These are phyloP conservation scores for Temnothorax nylanderi DNA, from an alignment of 1,140 invertebrate genomes.

Conservation along the genomic window DNA sequence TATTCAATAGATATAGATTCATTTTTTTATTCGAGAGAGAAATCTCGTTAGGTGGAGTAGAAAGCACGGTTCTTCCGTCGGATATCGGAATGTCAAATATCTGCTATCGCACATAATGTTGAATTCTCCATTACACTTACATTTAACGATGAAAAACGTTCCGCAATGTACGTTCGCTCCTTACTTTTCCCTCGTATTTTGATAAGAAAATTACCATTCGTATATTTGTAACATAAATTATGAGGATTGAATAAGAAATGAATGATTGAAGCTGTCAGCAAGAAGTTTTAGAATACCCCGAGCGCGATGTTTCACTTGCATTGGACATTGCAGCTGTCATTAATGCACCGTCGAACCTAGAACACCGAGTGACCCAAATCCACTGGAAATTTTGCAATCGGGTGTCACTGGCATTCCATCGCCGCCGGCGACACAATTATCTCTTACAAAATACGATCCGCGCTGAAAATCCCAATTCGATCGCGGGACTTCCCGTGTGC, in stretches of 20 bases:
- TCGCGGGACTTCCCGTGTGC: slow-evolving; percentile 18
- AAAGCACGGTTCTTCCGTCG: background rate
- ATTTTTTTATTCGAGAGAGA: background rate
- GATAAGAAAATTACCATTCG: slow-evolving; percentile 6
- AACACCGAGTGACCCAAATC: slow-evolving; percentile 43
- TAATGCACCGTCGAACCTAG: slow-evolving; percentile 45
- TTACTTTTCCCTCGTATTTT: background rate
- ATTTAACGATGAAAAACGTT: background rate
- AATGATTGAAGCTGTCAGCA: slow-evolving; percentile 6
- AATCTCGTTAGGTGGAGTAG: background rate
- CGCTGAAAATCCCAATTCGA: slow-evolving; percentile 24
- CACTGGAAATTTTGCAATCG: slow-evolving; percentile 48
- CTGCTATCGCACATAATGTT: background rate
- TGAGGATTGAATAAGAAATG: background rate
- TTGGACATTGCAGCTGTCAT: slow-evolving; percentile 19
- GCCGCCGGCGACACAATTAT: slow-evolving; percentile 42
- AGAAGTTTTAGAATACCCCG: slow-evolving; percentile 6
- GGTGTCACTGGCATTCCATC: slow-evolving; percentile 49
- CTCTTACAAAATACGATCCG: slow-evolving; percentile 42
- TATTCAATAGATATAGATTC: background rate
- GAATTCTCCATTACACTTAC: background rate
- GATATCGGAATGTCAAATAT: slow-evolving; percentile 20
- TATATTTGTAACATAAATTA: slow-evolving; percentile 17
- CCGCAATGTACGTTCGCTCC: background rate
- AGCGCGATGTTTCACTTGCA: slow-evolving; percentile 29